Evolutionary conservation across 2,113 vertebrate species (phyloP).

Genomic region (Colaptes auratus): DNA sequence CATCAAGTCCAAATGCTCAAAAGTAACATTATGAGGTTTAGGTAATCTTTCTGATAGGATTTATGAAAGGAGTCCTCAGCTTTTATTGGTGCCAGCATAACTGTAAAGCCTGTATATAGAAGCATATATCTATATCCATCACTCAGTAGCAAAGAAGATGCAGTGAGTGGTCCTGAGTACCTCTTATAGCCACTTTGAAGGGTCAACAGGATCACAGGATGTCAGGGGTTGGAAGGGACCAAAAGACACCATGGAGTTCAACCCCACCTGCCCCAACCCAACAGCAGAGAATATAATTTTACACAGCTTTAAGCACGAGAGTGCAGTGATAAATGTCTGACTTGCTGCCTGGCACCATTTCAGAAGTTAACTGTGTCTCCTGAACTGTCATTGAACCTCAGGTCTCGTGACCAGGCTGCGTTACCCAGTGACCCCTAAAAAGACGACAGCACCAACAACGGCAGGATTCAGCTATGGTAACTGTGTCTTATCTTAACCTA

Average conservation of each 20-base stretch:
- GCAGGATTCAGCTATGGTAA: conserved; percentile 96
- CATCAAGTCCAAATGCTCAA: not conserved
- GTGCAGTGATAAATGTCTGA: not conserved
- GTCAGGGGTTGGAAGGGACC: too few species aligned
- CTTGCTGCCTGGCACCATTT: not conserved
- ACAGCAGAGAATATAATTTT: not conserved
- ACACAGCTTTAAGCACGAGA: not conserved
- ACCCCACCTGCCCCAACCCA: not conserved
- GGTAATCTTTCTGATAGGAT: not conserved
- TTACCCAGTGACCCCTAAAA: conserved; percentile 86
- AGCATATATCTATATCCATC: not conserved
- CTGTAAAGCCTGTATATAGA: not conserved
- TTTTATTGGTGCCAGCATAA: not conserved
- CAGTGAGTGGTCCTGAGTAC: not conserved
- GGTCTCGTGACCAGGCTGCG: conserved; percentile 90
- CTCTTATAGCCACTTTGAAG: not conserved
- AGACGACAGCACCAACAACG: conserved; percentile 83
- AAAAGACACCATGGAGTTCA: too few species aligned
- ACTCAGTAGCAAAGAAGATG: not conserved
- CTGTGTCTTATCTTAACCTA: not conserved
- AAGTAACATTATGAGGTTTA: not conserved
- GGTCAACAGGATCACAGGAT: not conserved
- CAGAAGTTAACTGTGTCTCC: not conserved
- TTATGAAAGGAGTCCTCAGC: not conserved
- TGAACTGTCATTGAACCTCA: conserved; percentile 55